These are phyloP conservation scores for Agapostemon virescens DNA, from an alignment of 2,888 invertebrate species.

Conservation along the genomic window DNA sequence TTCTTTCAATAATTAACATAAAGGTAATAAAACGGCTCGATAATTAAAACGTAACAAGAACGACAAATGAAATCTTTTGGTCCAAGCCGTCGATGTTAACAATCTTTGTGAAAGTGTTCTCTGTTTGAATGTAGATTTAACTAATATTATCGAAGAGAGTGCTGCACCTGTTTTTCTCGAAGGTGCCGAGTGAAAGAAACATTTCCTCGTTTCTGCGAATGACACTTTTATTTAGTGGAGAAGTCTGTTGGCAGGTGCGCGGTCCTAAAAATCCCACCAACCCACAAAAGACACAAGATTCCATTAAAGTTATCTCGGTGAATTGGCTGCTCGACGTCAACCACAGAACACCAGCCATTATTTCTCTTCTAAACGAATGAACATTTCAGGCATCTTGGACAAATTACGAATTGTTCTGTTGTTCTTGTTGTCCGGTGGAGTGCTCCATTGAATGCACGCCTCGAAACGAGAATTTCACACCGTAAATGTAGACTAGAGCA, in stretches of 20 bases:
- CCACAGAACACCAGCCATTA: constrained; percentile 55
- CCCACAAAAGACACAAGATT: constrained; percentile 58
- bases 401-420: constrained; percentile 39
- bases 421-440: neutral
- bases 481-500: neutral
- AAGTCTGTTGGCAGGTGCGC: constrained; percentile 46
- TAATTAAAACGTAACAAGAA: neutral
- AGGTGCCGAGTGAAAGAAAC: constrained; percentile 18
- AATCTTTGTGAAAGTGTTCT: neutral
- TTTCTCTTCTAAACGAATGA: constrained; percentile 47
- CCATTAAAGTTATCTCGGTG: constrained; percentile 61
- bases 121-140: constrained; percentile 9
- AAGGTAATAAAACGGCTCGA: neutral
- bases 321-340: constrained; percentile 59
- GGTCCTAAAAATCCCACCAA: constrained; percentile 41
- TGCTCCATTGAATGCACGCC: neutral
- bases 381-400: constrained; percentile 38
- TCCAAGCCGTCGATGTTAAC: neutral
- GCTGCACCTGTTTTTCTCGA: neutral
- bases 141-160: constrained; percentile 18
- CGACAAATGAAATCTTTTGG: neutral
- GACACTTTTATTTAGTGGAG: constrained; percentile 57
- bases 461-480: constrained; percentile 4
- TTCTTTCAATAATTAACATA: neutral
- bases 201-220: constrained; percentile 42